These are phyloP conservation scores for Diceros bicornis DNA, from an alignment of 2,797 vertebrate species.

Conservation along the genomic window DNA sequence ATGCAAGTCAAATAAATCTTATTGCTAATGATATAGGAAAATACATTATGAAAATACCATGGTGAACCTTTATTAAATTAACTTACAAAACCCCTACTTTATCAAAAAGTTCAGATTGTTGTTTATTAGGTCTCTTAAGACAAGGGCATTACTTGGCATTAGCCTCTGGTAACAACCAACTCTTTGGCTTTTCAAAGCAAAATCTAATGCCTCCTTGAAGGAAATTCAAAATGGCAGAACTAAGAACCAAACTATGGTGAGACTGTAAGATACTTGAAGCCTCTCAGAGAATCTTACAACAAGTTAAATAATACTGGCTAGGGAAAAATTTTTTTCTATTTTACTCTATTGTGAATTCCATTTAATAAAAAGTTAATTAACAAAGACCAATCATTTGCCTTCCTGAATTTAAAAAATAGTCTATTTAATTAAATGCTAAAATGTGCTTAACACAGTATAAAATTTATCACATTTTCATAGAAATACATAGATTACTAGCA, in stretches of 20 bases:
- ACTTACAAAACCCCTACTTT: not conserved
- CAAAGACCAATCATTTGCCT: slow-evolving; percentile 61
- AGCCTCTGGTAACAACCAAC: slow-evolving; percentile 21
- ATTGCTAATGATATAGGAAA: slow-evolving; percentile 8
- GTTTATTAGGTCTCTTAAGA: not conserved
- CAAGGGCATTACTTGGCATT: not conserved
- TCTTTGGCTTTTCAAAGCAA: slow-evolving; percentile 21
- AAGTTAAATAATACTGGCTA: slow-evolving; percentile 12
- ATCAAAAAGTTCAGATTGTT: not conserved
- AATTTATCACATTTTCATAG: slow-evolving; percentile 74
- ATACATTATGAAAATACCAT: not conserved
- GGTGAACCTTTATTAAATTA: not conserved
- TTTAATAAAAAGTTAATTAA: slow-evolving; percentile 69
- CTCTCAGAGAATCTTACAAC: not conserved
- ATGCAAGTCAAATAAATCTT: not conserved
- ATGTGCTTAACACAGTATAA: slow-evolving; percentile 62
- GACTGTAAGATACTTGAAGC: not conserved
- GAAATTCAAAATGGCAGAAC: slow-evolving; percentile 15
- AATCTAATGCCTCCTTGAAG: not conserved
- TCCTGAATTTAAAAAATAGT: slow-evolving; percentile 57
- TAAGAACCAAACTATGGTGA: not conserved
- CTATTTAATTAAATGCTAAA: slow-evolving; percentile 46
- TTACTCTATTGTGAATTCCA: slow-evolving; percentile 20
- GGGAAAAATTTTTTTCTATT: slow-evolving; percentile 32
- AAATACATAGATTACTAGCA: slow-evolving; percentile 71